Percentiles rank a stretch among this genome's conserved stretches.
Evolutionary conservation across 2,113 vertebrate species (phyloP).

Genomic region (Colaptes auratus): DNA sequence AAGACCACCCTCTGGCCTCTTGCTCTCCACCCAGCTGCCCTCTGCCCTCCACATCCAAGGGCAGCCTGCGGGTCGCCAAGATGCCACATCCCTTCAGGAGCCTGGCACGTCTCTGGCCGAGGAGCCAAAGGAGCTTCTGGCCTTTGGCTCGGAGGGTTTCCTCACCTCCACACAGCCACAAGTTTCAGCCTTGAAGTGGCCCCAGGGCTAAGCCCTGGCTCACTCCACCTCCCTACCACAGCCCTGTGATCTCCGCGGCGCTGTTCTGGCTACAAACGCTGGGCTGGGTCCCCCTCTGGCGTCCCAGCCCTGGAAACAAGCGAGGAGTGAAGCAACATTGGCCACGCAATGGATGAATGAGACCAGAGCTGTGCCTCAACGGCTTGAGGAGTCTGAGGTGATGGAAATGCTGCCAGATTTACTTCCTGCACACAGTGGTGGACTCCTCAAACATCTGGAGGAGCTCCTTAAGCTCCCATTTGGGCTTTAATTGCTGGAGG

Average conservation of each 20-base stretch:
- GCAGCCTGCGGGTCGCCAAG: not conserved
- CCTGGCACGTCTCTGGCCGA: not conserved
- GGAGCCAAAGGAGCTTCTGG: not conserved
- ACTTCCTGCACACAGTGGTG: not conserved
- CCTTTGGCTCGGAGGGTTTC: not conserved
- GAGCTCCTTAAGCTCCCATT: not conserved
- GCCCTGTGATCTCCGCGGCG: not conserved
- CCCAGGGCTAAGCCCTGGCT: not conserved
- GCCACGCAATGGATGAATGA: not conserved
- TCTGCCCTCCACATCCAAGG: not conserved
- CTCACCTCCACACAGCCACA: not conserved
- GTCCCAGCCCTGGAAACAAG: not conserved
- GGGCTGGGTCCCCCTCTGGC: not conserved
- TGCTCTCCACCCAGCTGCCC: not conserved
- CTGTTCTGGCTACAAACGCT: not conserved
- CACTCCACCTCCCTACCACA: not conserved
- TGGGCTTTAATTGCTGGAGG: not conserved
- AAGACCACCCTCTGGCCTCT: not conserved
- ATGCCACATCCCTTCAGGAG: not conserved
- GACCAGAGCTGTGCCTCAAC: conserved; percentile 8
- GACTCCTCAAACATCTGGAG: not conserved
- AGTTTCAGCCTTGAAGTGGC: not conserved
- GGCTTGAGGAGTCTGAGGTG: not conserved
- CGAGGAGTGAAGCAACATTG: not conserved
- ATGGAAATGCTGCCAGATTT: conserved; percentile 23